A percentile compares a stretch with the other conserved stretches of the same genome.
Evolutionary conservation across 2,888 invertebrate genomes (phyloP).

Genomic region (Pterostichus madidus): DNA sequence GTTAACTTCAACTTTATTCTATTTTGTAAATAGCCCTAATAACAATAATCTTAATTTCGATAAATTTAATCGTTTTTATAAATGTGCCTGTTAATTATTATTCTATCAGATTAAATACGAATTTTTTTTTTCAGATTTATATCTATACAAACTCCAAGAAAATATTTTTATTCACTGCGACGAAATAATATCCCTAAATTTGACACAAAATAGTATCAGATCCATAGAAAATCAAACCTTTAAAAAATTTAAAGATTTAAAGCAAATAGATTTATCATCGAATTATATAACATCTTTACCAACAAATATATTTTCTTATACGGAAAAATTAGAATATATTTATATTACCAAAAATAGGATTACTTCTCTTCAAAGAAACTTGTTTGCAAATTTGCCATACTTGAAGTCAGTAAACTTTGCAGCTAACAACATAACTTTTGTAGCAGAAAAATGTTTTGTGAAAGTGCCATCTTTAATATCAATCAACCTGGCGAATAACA

Average conservation of each 20-base stretch:
- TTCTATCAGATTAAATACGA: too few species aligned
- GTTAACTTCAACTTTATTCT: too few species aligned
- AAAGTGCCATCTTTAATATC: not conserved
- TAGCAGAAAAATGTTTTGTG: not conserved
- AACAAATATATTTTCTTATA: not conserved
- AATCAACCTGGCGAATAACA: not conserved
- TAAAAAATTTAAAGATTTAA: not conserved
- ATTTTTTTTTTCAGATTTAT: too few species aligned
- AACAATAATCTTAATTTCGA: too few species aligned
- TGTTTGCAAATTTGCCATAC: slow-evolving; percentile 7
- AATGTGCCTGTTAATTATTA: too few species aligned
- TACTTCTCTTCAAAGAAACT: not conserved
- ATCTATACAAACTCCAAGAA: too few species aligned
- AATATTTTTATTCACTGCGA: too few species aligned
- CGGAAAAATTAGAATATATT: not conserved
- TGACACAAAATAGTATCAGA: not conserved
- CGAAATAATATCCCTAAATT: too few species aligned
- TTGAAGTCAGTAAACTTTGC: not conserved
- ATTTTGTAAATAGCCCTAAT: too few species aligned
- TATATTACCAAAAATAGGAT: not conserved
- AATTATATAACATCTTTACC: slow-evolving; percentile 16
- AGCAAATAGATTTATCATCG: not conserved
- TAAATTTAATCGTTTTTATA: too few species aligned
- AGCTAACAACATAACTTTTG: not conserved
- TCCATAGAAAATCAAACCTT: not conserved